Conservation (phyloP, 2,797 vertebrate genomes). For the Tolypeutes matacus region DNA sequence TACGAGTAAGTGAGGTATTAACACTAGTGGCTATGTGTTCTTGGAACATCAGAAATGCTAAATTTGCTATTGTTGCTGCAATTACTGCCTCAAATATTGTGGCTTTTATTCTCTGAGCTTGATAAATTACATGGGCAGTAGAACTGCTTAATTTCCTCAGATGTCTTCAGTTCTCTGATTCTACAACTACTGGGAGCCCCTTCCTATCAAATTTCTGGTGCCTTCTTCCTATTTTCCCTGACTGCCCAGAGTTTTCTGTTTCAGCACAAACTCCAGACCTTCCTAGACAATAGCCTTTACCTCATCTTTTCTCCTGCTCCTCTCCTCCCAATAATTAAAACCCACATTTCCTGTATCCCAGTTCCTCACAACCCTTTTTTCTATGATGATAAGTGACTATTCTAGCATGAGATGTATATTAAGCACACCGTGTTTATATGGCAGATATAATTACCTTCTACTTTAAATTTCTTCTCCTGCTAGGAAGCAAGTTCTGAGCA, state of each 20-base stretch:
- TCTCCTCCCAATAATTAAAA: not conserved
- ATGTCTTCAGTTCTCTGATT: not conserved
- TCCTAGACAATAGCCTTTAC: not conserved
- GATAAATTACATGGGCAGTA: not conserved
- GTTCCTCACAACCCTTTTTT: not conserved
- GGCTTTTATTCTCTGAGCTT: not conserved
- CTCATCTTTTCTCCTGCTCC: not conserved
- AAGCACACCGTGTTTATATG: not conserved
- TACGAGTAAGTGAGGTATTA: not conserved
- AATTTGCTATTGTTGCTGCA: not conserved
- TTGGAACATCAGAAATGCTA: not conserved
- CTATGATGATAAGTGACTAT: not conserved
- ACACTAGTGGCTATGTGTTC: too few relatives aligned
- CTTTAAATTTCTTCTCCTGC: not conserved
- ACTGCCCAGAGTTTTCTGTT: not conserved
- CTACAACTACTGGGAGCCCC: not conserved
- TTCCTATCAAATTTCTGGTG: not conserved
- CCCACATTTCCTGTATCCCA: not conserved
- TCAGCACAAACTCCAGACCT: not conserved
- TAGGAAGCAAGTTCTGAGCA: not conserved
- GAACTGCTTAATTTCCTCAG: not conserved
- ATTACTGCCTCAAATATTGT: too few relatives aligned
- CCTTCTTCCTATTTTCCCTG: not conserved
- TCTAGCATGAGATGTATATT: not conserved
- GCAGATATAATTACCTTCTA: not conserved